A percentile compares a stretch with the other conserved stretches of the same genome.
These are phyloP conservation scores for Pollenia labialis DNA, from an alignment of 2,888 invertebrate species.

Conservation along the genomic window DNA sequence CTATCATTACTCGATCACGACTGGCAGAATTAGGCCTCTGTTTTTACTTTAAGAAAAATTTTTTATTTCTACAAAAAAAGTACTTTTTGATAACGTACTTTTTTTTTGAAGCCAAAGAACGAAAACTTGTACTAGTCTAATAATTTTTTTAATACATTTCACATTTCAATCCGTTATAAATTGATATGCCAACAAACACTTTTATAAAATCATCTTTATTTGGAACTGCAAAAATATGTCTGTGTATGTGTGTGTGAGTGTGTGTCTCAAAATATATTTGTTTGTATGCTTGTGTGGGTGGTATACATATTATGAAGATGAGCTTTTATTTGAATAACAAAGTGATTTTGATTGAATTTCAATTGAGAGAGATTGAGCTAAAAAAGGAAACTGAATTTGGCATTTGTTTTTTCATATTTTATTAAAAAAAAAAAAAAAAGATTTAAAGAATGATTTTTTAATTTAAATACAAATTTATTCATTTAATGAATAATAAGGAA, in stretches of 20 bases:
- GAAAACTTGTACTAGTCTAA: neutral
- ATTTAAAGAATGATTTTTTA: conserved; percentile 37
- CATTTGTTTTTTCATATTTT: neutral
- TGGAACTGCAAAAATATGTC: neutral
- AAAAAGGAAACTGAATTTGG: conserved; percentile 43
- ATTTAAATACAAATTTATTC: conserved; percentile 33
- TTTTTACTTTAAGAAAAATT: no score
- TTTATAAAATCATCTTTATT: neutral
- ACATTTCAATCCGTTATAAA: neutral
- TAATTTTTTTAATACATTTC: neutral
- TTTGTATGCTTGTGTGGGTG: conserved; percentile 34
- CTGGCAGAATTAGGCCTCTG: no score
- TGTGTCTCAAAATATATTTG: neutral
- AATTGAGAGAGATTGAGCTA: conserved; percentile 33
- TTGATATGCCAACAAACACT: conserved; percentile 5
- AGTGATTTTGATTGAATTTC: conserved; percentile 64
- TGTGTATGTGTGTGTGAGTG: no score
- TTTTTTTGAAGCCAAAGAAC: no score
- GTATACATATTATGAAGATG: conserved; percentile 46
- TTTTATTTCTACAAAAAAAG: no score
- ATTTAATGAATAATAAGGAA: conserved; percentile 16
- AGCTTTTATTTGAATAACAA: conserved; percentile 65
- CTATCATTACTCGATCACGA: no score
- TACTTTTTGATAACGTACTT: no score
- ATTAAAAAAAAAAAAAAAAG: neutral